A percentile compares a stretch with the other conserved stretches of the same genome.
These are phyloP conservation scores for Aldrovandia affinis DNA, from an alignment of 2,797 vertebrate species.

Conservation along the genomic window DNA sequence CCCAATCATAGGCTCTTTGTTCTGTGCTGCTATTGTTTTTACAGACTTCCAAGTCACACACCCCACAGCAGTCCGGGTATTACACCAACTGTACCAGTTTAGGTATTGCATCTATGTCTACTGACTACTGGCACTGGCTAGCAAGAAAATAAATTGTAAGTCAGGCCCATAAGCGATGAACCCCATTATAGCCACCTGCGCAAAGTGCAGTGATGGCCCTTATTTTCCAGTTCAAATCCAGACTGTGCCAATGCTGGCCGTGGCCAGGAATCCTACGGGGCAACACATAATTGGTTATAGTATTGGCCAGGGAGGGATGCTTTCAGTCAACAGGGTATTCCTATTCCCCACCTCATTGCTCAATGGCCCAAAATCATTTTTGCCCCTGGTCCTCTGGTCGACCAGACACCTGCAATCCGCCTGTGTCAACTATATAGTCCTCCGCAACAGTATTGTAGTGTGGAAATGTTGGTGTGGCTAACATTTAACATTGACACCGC, in stretches of 20 bases:
- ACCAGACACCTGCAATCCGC: background rate
- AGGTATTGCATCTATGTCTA: background rate
- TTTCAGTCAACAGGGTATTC: background rate
- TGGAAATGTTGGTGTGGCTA: background rate
- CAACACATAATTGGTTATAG: too few relatives aligned
- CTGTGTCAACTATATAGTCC: background rate
- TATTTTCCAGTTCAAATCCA: too few relatives aligned
- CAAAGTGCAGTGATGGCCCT: too few relatives aligned
- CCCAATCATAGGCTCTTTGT: background rate
- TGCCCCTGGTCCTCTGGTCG: background rate
- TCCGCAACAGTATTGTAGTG: background rate
- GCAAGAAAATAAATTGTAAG: background rate
- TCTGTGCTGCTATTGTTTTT: background rate
- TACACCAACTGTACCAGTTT: background rate
- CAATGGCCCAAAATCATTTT: too few relatives aligned
- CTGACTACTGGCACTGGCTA: background rate
- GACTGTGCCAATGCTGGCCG: too few relatives aligned
- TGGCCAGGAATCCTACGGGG: too few relatives aligned
- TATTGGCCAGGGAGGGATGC: too few relatives aligned
- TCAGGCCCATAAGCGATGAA: too few relatives aligned
- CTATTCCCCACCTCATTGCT: background rate
- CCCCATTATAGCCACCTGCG: too few relatives aligned
- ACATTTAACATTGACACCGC: background rate
- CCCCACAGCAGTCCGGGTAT: background rate
- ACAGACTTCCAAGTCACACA: too few relatives aligned